Evolutionary conservation across 2,113 vertebrate species (phyloP).

Genomic region (Aphyosemion australe): DNA sequence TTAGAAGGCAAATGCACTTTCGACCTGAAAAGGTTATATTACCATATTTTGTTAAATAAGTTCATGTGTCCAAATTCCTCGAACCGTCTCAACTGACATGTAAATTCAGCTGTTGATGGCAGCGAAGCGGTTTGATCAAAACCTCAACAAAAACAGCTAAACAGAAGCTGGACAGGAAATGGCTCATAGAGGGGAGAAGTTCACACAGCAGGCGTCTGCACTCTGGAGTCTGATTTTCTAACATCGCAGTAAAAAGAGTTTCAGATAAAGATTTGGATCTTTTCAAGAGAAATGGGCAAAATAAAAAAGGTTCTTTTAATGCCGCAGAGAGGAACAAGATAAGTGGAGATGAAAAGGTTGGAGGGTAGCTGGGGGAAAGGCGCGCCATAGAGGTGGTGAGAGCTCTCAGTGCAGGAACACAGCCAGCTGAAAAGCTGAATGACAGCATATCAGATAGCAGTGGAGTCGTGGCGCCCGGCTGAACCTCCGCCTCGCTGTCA

Average conservation of each 20-base stretch:
- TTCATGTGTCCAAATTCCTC: background rate
- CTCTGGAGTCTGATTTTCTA: conserved; percentile 3
- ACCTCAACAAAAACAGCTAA: background rate
- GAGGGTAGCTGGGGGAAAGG: conserved; percentile 19
- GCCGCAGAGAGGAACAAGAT: conserved; percentile 42
- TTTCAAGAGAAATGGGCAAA: background rate
- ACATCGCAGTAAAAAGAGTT: conserved; percentile 34
- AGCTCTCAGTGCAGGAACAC: conserved; percentile 7
- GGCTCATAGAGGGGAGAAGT: no score
- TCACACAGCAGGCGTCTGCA: background rate
- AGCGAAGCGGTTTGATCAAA: conserved; percentile 16
- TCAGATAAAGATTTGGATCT: conserved; percentile 43
- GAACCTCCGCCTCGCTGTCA: conserved; percentile 43
- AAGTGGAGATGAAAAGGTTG: conserved; percentile 23
- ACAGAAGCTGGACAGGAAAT: background rate
- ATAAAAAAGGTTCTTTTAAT: no score
- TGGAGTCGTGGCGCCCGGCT: conserved; percentile 27
- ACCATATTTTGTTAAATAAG: background rate
- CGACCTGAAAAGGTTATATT: conserved; percentile 16
- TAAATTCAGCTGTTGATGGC: background rate
- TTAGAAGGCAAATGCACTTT: conserved; percentile 29
- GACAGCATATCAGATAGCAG: conserved; percentile 63
- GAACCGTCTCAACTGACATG: background rate
- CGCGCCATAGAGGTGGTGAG: conserved; percentile 32
- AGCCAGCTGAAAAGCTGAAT: conserved; percentile 42